Conservation (phyloP, 2,888 invertebrate species). For the Apodemia hepburni region DNA sequence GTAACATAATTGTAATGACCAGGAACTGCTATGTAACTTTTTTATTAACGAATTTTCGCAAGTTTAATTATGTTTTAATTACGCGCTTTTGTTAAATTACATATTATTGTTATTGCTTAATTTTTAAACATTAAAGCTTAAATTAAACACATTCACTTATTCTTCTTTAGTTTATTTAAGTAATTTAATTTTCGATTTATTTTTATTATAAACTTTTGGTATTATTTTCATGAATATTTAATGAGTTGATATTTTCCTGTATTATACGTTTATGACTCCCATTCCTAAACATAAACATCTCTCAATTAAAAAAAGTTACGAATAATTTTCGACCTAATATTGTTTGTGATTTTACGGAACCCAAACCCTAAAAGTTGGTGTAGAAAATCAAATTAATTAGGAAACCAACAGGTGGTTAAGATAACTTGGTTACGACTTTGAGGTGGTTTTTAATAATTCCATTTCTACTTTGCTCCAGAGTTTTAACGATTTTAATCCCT, state of each 20-base stretch:
- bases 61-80: conserved; percentile 9
- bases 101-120: neutral
- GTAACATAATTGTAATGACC: conserved; percentile 18
- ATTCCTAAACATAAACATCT: too few species aligned
- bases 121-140: neutral
- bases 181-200: too few species aligned
- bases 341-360: conserved; percentile 26
- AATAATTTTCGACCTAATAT: neutral
- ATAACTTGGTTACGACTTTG: conserved; percentile 54
- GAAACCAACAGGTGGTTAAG: conserved; percentile 66
- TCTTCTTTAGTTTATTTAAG: too few species aligned
- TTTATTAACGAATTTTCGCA: conserved; percentile 13
- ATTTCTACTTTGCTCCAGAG: conserved; percentile 54
- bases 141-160: too few species aligned
- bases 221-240: too few species aligned
- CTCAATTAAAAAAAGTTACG: too few species aligned
- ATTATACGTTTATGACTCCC: too few species aligned
- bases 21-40: conserved; percentile 14
- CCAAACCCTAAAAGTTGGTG: conserved; percentile 41
- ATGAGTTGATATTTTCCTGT: too few species aligned
- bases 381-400: conserved; percentile 70
- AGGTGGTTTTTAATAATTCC: conserved; percentile 60
- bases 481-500: conserved; percentile 51
- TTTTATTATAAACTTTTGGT: too few species aligned
- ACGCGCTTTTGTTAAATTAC: neutral